Conservation (phyloP, 2,888 invertebrate species). For the Limenitis camilla region DNA sequence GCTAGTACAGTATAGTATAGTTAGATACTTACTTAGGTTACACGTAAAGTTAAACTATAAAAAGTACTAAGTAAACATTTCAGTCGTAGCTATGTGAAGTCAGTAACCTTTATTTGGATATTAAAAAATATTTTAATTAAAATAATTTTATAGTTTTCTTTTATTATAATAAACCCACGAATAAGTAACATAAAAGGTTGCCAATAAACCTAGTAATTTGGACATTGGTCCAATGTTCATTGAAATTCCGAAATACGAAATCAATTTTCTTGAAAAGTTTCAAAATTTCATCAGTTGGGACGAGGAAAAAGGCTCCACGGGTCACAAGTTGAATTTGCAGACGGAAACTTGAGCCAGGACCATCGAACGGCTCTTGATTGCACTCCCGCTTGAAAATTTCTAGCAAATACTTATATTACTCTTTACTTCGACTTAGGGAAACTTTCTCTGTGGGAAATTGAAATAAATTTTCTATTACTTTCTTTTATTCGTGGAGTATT, state of each 20-base stretch:
- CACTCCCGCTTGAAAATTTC: constrained; percentile 51
- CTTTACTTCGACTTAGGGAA: constrained; percentile 14
- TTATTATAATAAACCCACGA: no score
- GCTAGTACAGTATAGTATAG: no score
- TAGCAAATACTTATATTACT: constrained; percentile 44
- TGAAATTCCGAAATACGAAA: constrained; percentile 29
- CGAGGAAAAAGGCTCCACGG: constrained; percentile 45
- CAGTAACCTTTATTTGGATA: no score
- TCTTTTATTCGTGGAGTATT: constrained; percentile 2
- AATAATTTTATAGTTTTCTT: no score
- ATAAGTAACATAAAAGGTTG: neutral
- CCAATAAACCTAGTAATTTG: neutral
- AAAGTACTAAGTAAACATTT: no score
- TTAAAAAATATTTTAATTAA: no score
- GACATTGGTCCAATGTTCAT: constrained; percentile 1
- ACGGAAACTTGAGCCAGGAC: constrained; percentile 46
- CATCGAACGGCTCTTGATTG: constrained; percentile 60
- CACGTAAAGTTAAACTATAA: no score
- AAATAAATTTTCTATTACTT: constrained; percentile 14
- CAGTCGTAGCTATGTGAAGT: no score
- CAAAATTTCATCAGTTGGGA: constrained; percentile 55
- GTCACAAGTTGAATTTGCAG: constrained; percentile 50
- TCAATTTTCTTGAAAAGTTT: constrained; percentile 51
- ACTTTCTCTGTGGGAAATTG: constrained; percentile 17
- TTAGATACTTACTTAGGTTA: no score